A percentile compares a stretch with the other conserved stretches of the same genome.
Evolutionary conservation across 2,888 invertebrate species (phyloP).

Genomic region (Lochmaea crataegi): DNA sequence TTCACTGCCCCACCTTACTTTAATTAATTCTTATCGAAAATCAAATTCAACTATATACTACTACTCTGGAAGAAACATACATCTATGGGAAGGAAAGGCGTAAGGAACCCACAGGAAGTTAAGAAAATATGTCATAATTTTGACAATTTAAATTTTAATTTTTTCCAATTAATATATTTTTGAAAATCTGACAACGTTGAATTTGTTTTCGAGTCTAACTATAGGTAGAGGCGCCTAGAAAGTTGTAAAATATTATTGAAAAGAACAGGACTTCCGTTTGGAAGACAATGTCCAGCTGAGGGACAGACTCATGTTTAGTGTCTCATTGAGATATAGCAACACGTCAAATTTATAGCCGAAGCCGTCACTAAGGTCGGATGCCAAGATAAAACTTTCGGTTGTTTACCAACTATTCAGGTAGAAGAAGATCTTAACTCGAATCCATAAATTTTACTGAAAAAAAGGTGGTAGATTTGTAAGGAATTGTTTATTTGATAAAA

Average conservation of each 20-base stretch:
- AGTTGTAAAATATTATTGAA: conserved; percentile 40
- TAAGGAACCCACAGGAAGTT: too few relatives aligned
- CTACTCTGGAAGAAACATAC: too few relatives aligned
- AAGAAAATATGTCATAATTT: too few relatives aligned
- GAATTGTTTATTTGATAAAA: too few relatives aligned
- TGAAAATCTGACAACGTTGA: background rate
- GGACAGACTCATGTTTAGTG: conserved; percentile 22
- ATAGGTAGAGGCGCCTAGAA: conserved; percentile 35
- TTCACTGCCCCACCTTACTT: too few relatives aligned
- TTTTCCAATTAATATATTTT: too few relatives aligned
- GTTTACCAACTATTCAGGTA: conserved; percentile 6
- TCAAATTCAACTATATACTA: too few relatives aligned
- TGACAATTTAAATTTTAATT: too few relatives aligned
- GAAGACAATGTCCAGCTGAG: conserved; percentile 35
- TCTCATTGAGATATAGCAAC: conserved; percentile 22
- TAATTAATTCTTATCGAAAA: too few relatives aligned
- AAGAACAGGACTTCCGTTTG: conserved; percentile 34
- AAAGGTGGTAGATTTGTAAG: background rate
- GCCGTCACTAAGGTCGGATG: conserved; percentile 13
- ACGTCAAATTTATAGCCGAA: conserved; percentile 27
- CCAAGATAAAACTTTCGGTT: conserved; percentile 6
- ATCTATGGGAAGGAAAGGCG: too few relatives aligned
- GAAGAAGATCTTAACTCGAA: background rate
- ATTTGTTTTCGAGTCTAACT: background rate
- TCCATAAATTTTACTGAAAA: background rate